Evolutionary conservation across 1,140 invertebrate species (phyloP).

Genomic region (Bemisia tabaci): DNA sequence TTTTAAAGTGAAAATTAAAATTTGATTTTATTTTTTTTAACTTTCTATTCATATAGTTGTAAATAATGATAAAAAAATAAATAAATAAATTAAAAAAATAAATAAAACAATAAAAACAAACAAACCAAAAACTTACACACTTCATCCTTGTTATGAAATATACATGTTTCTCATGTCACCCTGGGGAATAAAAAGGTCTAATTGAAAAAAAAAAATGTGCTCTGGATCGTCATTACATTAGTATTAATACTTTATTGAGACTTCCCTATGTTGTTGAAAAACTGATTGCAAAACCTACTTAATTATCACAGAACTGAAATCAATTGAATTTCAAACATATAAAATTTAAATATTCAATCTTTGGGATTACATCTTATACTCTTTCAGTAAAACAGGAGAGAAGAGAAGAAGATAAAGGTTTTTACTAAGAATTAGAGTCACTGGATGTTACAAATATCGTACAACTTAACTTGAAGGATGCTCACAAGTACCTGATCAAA

Average conservation of each 20-base stretch:
- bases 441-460: background rate
- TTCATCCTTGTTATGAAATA: background rate
- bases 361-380: background rate
- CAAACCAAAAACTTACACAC: background rate
- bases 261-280: too few relatives aligned
- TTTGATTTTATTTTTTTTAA: constrained; percentile 1
- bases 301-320: background rate
- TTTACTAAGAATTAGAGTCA: background rate
- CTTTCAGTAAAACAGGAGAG: background rate
- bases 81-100: background rate
- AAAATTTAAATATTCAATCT: background rate
- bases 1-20: background rate
- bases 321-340: background rate
- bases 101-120: background rate
- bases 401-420: background rate
- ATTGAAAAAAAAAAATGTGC: background rate
- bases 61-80: constrained; percentile 1
- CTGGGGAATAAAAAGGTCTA: background rate
- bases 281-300: background rate
- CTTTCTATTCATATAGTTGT: background rate
- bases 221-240: background rate
- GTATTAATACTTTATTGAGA: background rate
- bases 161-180: background rate
- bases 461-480: background rate
- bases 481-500: background rate